These are phyloP conservation scores for Polyploca ridens DNA, from an alignment of 2,888 invertebrate species.

Conservation along the genomic window DNA sequence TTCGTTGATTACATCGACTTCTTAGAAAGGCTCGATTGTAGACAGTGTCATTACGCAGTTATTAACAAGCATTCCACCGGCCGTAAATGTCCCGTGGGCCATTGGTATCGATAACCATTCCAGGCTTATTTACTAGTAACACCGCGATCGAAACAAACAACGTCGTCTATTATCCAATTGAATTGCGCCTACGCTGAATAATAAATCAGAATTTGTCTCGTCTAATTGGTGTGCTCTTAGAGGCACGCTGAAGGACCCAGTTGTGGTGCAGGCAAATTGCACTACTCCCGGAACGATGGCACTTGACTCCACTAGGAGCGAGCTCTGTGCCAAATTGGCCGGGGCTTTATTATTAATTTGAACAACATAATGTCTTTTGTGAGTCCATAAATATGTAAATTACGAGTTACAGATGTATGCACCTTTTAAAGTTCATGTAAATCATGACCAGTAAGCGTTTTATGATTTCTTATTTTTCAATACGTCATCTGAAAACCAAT, in stretches of 20 bases:
- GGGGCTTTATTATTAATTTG: conserved; percentile 68
- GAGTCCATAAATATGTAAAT: conserved; percentile 15
- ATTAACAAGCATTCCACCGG: conserved; percentile 17
- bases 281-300: conserved; percentile 60
- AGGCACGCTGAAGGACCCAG: conserved; percentile 46
- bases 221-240: conserved; percentile 74
- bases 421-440: neutral
- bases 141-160: conserved; percentile 44
- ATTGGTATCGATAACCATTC: conserved; percentile 40
- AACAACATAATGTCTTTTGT: conserved; percentile 58
- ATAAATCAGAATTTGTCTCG: conserved; percentile 71
- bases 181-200: conserved; percentile 62
- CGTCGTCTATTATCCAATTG: conserved; percentile 61
- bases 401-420: neutral
- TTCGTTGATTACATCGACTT: conserved; percentile 30
- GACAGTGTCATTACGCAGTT: conserved; percentile 17
- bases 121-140: conserved; percentile 37
- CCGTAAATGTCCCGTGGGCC: conserved; percentile 28
- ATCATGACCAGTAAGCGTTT: too few species aligned
- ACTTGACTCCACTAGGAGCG: conserved; percentile 46
- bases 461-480: too few species aligned
- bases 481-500: too few species aligned
- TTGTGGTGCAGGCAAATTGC: conserved; percentile 66
- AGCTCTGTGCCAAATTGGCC: conserved; percentile 66
- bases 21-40: conserved; percentile 21